Conservation (phyloP, 2,797 vertebrate species). For the Diplodus puntazzo region DNA sequence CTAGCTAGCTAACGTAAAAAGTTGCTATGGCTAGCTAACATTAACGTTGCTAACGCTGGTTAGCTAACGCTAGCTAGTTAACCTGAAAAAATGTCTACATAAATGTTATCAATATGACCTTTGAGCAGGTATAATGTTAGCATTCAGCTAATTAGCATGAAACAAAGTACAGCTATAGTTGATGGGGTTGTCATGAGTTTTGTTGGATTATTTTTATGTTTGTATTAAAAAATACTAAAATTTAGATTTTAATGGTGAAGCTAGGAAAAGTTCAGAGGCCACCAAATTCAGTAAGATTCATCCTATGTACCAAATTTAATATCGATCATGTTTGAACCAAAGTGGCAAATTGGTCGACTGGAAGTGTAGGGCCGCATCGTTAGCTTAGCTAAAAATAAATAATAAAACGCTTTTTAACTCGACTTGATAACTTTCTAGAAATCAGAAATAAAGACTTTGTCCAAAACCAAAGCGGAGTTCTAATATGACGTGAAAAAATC, state of each 20-base stretch:
- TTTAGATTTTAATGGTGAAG: no score
- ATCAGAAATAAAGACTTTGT: background rate
- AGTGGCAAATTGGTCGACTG: background rate
- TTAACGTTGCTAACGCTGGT: no score
- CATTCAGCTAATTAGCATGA: background rate
- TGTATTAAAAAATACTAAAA: background rate
- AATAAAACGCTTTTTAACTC: background rate
- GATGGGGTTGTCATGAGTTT: background rate
- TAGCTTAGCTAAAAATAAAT: background rate
- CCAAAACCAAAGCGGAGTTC: background rate
- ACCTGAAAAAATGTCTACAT: no score
- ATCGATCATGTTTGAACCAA: background rate
- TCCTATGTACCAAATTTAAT: background rate
- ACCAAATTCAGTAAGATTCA: background rate
- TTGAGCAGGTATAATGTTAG: background rate
- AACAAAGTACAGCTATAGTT: background rate
- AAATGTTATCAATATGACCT: no score
- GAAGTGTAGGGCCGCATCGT: background rate
- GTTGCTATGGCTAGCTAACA: no score
- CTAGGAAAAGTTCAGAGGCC: background rate
- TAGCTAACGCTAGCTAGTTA: no score
- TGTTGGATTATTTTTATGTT: background rate
- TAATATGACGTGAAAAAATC: constrained; percentile 2
- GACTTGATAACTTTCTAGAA: background rate
- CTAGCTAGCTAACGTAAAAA: no score